Conservation (phyloP, 2,113 vertebrate genomes). For the Percopsis transmontana region DNA sequence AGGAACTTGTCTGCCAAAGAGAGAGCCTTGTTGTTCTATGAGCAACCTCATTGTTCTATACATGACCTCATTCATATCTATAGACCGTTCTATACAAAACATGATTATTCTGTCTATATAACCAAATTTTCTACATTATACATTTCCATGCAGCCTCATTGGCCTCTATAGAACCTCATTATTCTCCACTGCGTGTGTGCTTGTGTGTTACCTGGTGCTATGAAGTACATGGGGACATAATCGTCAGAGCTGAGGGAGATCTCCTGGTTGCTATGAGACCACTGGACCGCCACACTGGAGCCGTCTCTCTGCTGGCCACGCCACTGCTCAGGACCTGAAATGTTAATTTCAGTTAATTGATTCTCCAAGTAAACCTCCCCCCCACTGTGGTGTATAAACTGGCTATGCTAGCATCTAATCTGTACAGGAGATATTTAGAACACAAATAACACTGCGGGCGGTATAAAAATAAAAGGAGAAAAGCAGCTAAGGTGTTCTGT, state of each 20-base stretch:
- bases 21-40: not conserved
- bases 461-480: too few species aligned
- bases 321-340: conserved; percentile 87
- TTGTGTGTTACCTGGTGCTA: conserved; percentile 86
- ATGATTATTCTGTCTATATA: too few species aligned
- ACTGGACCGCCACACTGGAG: conserved; percentile 79
- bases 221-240: conserved; percentile 93
- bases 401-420: not conserved
- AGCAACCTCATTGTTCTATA: not conserved
- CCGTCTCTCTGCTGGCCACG: conserved; percentile 86
- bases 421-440: too few species aligned
- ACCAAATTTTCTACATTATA: too few species aligned
- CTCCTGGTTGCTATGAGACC: conserved; percentile 83
- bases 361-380: too few species aligned
- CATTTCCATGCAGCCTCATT: too few species aligned
- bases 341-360: too few species aligned
- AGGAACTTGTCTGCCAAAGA: conserved; percentile 84
- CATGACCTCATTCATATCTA: too few species aligned
- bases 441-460: too few species aligned
- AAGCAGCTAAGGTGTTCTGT: too few species aligned
- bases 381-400: not conserved
- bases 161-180: not conserved
- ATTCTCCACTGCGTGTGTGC: not conserved
- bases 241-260: conserved; percentile 88
- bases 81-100: too few species aligned